A percentile compares a stretch with the other conserved stretches of the same genome.
These are phyloP conservation scores for Halcyon malimbica DNA, from an alignment of 2,113 vertebrate species.

Conservation along the genomic window DNA sequence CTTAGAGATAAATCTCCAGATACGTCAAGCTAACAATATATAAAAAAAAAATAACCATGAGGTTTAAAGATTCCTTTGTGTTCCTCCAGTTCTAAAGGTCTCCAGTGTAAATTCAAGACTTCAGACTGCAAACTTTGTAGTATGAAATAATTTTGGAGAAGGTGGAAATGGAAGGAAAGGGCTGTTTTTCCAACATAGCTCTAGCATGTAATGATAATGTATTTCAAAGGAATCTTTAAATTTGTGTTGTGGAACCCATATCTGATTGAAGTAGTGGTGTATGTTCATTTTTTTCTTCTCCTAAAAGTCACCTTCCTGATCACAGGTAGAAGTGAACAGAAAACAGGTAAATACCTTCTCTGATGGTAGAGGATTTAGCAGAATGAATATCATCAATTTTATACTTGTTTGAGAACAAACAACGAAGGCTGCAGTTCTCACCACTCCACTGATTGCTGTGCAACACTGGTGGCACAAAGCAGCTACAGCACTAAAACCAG, in stretches of 20 bases:
- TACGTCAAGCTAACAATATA: not conserved
- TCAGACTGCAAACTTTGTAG: not conserved
- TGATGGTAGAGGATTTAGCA: not conserved
- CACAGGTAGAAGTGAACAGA: not conserved
- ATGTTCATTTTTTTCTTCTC: fast-evolving
- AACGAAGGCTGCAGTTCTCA: not conserved
- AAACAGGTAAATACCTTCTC: not conserved
- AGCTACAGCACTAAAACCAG: not conserved
- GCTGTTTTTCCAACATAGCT: not conserved
- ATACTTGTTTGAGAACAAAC: not conserved
- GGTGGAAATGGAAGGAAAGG: not conserved
- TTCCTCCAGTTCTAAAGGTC: not conserved
- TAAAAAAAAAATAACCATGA: not conserved
- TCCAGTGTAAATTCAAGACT: not conserved
- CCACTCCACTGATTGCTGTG: not conserved
- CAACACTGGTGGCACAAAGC: not conserved
- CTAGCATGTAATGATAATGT: not conserved
- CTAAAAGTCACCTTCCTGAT: not conserved
- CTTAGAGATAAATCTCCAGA: not conserved
- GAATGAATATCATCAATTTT: not conserved
- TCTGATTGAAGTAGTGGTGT: not conserved
- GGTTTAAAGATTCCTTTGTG: not conserved
- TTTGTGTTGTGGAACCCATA: not conserved
- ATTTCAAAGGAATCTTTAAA: not conserved
- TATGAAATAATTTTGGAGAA: not conserved